phyloP scores from a whole-genome alignment of 1,140 invertebrate genomes.

The Papilio aristodemus region DNA sequence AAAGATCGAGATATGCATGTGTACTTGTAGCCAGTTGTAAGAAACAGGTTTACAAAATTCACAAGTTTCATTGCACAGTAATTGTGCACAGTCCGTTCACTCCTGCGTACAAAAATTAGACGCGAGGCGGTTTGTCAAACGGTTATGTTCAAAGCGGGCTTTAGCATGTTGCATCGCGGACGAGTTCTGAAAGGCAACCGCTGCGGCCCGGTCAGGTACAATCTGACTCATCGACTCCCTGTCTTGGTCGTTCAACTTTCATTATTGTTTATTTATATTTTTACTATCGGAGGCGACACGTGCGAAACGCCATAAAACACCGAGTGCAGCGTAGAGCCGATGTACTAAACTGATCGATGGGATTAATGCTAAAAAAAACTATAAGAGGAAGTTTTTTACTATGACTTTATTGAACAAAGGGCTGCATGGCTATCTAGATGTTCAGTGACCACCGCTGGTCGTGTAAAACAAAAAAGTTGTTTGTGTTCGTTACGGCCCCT shows the following conservation, averaged over 20 bases:
- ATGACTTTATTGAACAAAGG: no score
- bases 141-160: background rate
- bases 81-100: no score
- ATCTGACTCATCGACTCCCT: conserved; percentile 60
- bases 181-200: conserved; percentile 10
- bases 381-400: no score
- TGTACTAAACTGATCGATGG: background rate
- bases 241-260: conserved; percentile 66
- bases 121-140: background rate
- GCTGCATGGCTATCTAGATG: no score
- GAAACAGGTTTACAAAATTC: no score
- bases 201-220: conserved; percentile 52
- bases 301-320: conserved; percentile 50
- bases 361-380: background rate
- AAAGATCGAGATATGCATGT: no score
- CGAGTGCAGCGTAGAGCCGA: conserved; percentile 30
- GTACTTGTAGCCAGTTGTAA: no score
- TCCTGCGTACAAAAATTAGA: background rate
- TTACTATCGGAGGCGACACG: conserved; percentile 59
- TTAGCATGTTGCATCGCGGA: background rate
- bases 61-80: no score
- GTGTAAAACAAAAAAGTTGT: no score
- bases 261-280: conserved; percentile 70
- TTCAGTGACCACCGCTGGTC: no score
- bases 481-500: no score